Evolutionary conservation across 30 jellyfish, hydroid and myxozoan species (phyloP).

Genomic region (Rhopilema esculentum): DNA sequence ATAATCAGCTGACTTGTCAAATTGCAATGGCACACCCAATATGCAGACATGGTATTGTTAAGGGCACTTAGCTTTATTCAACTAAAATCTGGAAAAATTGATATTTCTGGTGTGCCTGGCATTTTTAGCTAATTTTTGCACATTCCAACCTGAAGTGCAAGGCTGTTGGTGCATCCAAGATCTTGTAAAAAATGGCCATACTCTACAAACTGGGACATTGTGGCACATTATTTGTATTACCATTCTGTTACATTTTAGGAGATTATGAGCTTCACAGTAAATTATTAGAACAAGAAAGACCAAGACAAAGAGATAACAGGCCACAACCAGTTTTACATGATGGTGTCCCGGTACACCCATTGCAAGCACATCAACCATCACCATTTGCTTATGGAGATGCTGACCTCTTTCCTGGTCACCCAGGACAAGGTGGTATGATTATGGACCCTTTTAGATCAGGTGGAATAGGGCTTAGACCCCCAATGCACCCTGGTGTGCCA

Average conservation of each 20-base stretch:
- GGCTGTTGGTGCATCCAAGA: too few relatives aligned
- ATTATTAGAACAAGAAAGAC: conserved; percentile 38
- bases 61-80: too few relatives aligned
- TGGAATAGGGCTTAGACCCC: conserved; percentile 73
- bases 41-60: too few relatives aligned
- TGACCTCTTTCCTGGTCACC: conserved; percentile 64
- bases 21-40: too few relatives aligned
- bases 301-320: conserved; percentile 18
- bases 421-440: conserved; percentile 69
- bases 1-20: too few relatives aligned
- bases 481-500: conserved; percentile 68
- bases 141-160: too few relatives aligned
- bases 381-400: conserved; percentile 79
- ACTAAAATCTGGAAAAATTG: too few relatives aligned
- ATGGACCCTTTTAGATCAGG: conserved; percentile 74
- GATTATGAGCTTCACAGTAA: conserved; percentile 13
- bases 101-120: too few relatives aligned
- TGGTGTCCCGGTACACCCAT: conserved; percentile 25
- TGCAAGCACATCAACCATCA: conserved; percentile 27
- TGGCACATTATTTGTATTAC: neutral
- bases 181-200: neutral
- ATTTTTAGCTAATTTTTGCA: too few relatives aligned
- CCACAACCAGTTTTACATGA: conserved; percentile 39
- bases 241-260: neutral
- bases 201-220: too few relatives aligned